Conservation (phyloP, 2,888 invertebrate species). For the Boloria selene region DNA sequence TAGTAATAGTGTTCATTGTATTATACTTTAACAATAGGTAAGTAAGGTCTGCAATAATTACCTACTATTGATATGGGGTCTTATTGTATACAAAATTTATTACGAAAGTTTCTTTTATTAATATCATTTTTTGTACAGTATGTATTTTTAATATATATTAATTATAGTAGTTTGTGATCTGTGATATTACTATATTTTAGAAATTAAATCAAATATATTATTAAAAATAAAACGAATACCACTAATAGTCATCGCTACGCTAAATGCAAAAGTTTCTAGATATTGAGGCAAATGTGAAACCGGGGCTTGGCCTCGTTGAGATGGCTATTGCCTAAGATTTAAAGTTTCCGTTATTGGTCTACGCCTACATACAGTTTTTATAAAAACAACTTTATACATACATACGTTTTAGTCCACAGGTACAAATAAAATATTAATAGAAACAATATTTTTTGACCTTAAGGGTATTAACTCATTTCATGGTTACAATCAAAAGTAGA, state of each 20-base stretch:
- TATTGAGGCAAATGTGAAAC: conserved; percentile 72
- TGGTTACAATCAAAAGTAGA: conserved; percentile 15
- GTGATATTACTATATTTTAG: too few species aligned
- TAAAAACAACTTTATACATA: conserved; percentile 16
- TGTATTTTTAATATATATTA: too few species aligned
- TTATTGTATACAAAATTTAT: too few species aligned
- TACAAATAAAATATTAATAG: conserved; percentile 8
- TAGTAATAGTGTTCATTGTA: too few species aligned
- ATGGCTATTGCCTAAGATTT: conserved; percentile 64
- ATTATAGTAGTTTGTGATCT: too few species aligned
- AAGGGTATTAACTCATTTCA: conserved; percentile 16
- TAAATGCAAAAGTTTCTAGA: conserved; percentile 29
- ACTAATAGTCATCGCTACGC: conserved; percentile 18
- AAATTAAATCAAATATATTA: too few species aligned
- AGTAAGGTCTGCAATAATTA: too few species aligned
- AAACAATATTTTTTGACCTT: conserved; percentile 21
- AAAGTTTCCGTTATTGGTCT: conserved; percentile 68
- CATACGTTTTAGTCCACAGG: conserved; percentile 19
- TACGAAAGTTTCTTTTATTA: too few species aligned
- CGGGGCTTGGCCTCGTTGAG: conserved; percentile 61
- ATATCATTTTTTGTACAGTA: too few species aligned
- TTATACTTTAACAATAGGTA: too few species aligned
- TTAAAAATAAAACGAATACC: background rate
- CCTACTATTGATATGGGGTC: too few species aligned
- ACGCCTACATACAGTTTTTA: conserved; percentile 33